These are phyloP conservation scores for Synanceia verrucosa DNA, from an alignment of 2,797 vertebrate genomes.

Conservation along the genomic window DNA sequence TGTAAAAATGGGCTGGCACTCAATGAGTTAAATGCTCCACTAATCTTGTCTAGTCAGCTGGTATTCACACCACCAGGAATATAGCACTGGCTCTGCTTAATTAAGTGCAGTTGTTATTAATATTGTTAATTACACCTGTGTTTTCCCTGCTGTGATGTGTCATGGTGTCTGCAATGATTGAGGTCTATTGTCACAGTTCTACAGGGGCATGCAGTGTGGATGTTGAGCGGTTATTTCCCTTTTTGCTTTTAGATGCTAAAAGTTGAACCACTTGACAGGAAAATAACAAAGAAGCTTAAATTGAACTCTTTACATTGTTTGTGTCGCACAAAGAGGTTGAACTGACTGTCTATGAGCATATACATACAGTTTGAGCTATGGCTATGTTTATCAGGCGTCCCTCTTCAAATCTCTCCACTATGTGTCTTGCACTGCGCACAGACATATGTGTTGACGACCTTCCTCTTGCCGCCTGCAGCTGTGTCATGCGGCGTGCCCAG, in stretches of 20 bases:
- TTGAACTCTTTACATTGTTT: neutral
- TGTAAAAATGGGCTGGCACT: too few relatives aligned
- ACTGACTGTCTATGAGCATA: neutral
- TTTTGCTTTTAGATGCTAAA: neutral
- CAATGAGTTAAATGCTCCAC: slow-evolving; percentile 17
- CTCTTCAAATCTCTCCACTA: slow-evolving; percentile 10
- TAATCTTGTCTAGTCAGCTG: neutral
- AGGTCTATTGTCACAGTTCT: neutral
- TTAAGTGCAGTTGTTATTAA: slow-evolving; percentile 15
- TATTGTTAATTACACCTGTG: slow-evolving; percentile 25
- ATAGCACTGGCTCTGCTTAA: slow-evolving; percentile 5
- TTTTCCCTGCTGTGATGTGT: slow-evolving; percentile 16
- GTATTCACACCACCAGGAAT: neutral
- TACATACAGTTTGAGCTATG: neutral
- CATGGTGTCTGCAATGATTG: slow-evolving; percentile 7
- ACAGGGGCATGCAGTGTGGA: neutral
- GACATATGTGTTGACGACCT: slow-evolving; percentile 39
- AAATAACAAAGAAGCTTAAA: neutral
- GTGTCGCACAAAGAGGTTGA: neutral
- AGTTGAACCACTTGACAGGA: neutral
- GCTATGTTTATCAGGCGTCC: slow-evolving; percentile 14
- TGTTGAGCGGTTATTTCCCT: slow-evolving; percentile 5
- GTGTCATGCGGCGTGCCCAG: slow-evolving; percentile 96
- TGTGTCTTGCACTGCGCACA: slow-evolving; percentile 28
- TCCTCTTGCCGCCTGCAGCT: slow-evolving; percentile 75